Conservation (phyloP, 2,113 vertebrate species). For the Paramisgurnus dabryanus region DNA sequence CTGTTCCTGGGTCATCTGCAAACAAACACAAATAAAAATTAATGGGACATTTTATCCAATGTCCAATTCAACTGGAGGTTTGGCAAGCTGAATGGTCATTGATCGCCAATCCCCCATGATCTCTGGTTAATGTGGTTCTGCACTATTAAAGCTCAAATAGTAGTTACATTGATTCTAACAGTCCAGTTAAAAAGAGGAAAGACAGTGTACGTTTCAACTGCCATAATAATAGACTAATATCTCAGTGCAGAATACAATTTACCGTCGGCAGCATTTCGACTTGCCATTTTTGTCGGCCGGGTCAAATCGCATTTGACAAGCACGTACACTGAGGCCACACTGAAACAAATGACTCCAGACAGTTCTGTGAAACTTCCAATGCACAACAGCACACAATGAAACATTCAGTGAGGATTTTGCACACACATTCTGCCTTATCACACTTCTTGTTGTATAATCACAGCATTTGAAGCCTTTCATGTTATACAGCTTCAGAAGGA, state of each 20-base stretch:
- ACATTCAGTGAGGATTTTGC: constrained; percentile 31
- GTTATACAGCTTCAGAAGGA: background rate
- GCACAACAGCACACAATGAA: constrained; percentile 10
- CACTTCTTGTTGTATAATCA: constrained; percentile 11
- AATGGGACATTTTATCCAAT: background rate
- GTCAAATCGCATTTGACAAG: constrained; percentile 65
- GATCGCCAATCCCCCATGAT: constrained; percentile 60
- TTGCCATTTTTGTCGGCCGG: constrained; percentile 40
- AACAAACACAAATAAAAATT: constrained; percentile 20
- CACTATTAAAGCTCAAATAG: constrained; percentile 60
- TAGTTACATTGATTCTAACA: constrained; percentile 72
- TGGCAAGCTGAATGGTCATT: constrained; percentile 40
- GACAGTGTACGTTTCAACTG: constrained; percentile 62
- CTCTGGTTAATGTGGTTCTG: constrained; percentile 60
- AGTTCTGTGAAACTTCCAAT: constrained; percentile 49
- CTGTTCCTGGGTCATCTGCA: constrained; percentile 99
- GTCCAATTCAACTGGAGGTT: background rate
- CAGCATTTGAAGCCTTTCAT: constrained; percentile 32
- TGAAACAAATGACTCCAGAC: constrained; percentile 66
- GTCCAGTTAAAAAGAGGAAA: constrained; percentile 53
- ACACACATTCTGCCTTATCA: constrained; percentile 16
- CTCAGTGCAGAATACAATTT: constrained; percentile 61
- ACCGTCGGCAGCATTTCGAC: constrained; percentile 51
- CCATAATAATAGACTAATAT: constrained; percentile 63
- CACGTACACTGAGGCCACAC: constrained; percentile 54